phyloP scores from a whole-genome alignment of 2,113 vertebrate genomes.

The Hippocampus comes region DNA sequence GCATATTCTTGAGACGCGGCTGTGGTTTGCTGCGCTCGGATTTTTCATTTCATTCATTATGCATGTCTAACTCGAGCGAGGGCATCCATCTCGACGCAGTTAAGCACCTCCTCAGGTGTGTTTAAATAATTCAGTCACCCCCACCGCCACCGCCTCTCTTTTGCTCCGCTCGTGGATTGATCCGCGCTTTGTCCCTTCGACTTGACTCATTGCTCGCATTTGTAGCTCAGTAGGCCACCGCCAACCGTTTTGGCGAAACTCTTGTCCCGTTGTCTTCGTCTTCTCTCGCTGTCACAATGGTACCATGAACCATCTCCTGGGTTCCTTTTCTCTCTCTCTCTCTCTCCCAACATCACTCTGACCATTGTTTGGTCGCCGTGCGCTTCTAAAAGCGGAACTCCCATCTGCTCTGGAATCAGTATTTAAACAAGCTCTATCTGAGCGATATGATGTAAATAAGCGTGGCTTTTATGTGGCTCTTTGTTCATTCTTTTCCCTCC shows the following conservation, averaged over 20 bases:
- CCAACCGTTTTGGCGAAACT: constrained; percentile 4
- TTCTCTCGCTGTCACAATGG: not conserved
- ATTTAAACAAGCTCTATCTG: constrained; percentile 8
- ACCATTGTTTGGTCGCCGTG: not conserved
- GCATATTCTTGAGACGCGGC: not conserved
- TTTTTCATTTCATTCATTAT: constrained; percentile 54
- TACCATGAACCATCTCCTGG: not conserved
- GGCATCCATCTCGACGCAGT: constrained; percentile 56
- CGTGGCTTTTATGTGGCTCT: not conserved
- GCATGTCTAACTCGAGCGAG: constrained; percentile 52
- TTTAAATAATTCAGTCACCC: constrained; percentile 61
- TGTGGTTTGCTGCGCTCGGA: not conserved
- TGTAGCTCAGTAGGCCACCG: constrained; percentile 58
- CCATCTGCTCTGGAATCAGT: not conserved
- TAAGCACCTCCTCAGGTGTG: constrained; percentile 64
- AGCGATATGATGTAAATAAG: constrained; percentile 6
- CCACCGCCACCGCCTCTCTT: constrained; percentile 26
- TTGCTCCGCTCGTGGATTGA: constrained; percentile 42
- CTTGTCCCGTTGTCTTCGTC: not conserved
- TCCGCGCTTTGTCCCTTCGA: constrained; percentile 42
- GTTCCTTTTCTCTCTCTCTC: not conserved
- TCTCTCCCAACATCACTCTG: not conserved
- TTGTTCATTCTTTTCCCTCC: not conserved
- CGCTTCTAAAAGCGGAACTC: not conserved
- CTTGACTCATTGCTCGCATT: constrained; percentile 50